Base-by-base conservation (phyloP, 2,888 invertebrate species). In the Baccha elongata region DNA sequence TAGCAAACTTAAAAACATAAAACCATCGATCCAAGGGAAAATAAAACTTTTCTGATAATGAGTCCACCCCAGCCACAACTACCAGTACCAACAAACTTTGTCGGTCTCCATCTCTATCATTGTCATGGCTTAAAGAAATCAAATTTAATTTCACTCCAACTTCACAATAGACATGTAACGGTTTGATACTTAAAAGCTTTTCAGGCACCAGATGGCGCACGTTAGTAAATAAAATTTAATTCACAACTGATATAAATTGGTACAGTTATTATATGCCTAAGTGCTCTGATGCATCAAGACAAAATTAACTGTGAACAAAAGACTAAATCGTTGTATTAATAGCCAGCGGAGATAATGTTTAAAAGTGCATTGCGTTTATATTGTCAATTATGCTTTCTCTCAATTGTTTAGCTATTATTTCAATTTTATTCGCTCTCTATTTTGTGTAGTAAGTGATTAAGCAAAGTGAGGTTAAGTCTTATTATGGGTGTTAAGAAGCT, bases 351-450 rank as follows among this genome's bases (percentile, higher is more conserved):
- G 26, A 11, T 29, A 32, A 21, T 55, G 37, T 40, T 60, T 44
- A 42, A 40, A 60, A 75, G 67, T 69, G 46, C 65, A 58, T 58
- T 35, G 32, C 42, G 5, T 48, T 37, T 7, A 23, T 19, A 53
- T 65, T 23, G 40, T 35, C 67, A 81, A 76, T 81, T 81, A 81
- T 62, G 76, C 81, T 81, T 81, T 81, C 81, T 67, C 81, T 76
- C 75, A 81, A 65, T 75, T 60, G 81, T 60, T 60, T 13, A 48
- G 60, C 8, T 15, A 26, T 62, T 64, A 62, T 26, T 44, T 35
- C 53, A 48, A 29, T 62, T 29, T 68, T 19, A 15, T 44, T 19
- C 40, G 11, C 19, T 52, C 35, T 52, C 15, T 65, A 60, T 53
- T n/a, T n/a, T n/a, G n/a, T 21, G 42, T 3, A 7, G 29, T 29